Conservation (phyloP, 1,140 invertebrate genomes). For the Pectinophora gossypiella region DNA sequence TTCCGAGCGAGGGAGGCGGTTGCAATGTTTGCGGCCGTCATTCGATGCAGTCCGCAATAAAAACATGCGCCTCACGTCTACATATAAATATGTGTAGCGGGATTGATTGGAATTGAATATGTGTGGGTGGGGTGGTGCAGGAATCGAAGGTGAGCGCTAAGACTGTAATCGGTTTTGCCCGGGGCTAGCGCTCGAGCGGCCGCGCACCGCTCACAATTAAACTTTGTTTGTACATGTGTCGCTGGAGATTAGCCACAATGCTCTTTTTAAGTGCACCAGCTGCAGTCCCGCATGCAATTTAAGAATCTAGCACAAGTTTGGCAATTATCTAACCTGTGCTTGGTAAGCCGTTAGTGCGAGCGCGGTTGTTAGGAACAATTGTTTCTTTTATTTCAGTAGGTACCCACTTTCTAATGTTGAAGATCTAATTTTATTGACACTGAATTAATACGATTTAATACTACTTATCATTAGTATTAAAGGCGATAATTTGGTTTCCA, state of each 20-base stretch:
- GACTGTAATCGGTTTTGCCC: constrained; percentile 73
- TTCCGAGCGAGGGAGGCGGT: constrained; percentile 55
- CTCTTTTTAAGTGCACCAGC: constrained; percentile 70
- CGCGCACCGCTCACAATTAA: constrained; percentile 68
- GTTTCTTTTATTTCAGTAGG: no score
- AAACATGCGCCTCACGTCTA: constrained; percentile 61
- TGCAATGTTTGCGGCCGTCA: constrained; percentile 73
- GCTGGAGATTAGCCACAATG: constrained; percentile 70
- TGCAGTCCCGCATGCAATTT: constrained; percentile 60
- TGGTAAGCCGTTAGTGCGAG: no score
- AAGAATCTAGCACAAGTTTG: constrained; percentile 59
- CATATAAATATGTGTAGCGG: constrained; percentile 68
- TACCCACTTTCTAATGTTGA: no score
- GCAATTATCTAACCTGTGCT: constrained; percentile 27
- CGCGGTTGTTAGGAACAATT: no score
- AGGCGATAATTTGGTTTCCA: no score
- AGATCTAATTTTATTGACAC: no score
- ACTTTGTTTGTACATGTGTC: constrained; percentile 74
- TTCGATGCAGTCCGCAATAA: constrained; percentile 71
- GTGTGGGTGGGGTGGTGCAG: constrained; percentile 47
- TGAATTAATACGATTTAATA: no score
- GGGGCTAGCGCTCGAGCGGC: constrained; percentile 35
- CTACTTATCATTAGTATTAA: no score
- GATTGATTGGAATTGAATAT: constrained; percentile 74
- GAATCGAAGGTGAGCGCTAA: constrained; percentile 72